phyloP scores from a whole-genome alignment of 2,888 invertebrate species.

The Melieria omissa region DNA sequence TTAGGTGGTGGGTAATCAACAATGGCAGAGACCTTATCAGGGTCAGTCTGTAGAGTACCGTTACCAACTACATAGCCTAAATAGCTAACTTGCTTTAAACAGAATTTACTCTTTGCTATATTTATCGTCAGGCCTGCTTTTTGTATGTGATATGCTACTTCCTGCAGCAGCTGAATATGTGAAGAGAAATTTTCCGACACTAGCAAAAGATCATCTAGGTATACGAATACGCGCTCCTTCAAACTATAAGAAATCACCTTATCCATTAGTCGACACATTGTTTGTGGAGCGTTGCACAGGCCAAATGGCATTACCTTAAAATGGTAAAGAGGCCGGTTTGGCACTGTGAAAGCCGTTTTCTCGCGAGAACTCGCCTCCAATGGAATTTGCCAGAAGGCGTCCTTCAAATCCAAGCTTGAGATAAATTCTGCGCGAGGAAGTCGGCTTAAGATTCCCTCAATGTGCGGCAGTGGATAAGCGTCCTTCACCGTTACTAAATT shows the following conservation, averaged over 20 bases:
- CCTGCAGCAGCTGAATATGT: constrained; percentile 17
- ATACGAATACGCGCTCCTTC: constrained; percentile 40
- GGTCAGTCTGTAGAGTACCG: too few species aligned
- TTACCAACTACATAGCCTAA: constrained; percentile 26
- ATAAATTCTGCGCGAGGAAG: too few species aligned
- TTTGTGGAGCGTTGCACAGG: too few species aligned
- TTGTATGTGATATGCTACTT: constrained; percentile 7
- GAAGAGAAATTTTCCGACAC: constrained; percentile 25
- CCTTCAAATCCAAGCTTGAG: too few species aligned
- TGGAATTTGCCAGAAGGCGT: too few species aligned
- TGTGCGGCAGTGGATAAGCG: constrained; percentile 32
- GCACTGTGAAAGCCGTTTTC: too few species aligned
- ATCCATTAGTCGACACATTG: too few species aligned
- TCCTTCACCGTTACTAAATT: constrained; percentile 26
- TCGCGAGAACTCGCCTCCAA: too few species aligned
- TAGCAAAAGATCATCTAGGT: constrained; percentile 39
- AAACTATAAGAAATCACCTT: too few species aligned
- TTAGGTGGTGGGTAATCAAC: constrained; percentile 19
- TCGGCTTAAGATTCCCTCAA: constrained; percentile 26
- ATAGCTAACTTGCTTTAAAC: constrained; percentile 33
- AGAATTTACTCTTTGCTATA: constrained; percentile 21
- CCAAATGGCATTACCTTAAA: too few species aligned
- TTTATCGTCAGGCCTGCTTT: constrained; percentile 34
- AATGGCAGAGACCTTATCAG: constrained; percentile 32
- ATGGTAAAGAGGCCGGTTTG: too few species aligned